Evolutionary conservation across 2,113 vertebrate species (phyloP).

Genomic region (Cyanoramphus novaezelandiae): DNA sequence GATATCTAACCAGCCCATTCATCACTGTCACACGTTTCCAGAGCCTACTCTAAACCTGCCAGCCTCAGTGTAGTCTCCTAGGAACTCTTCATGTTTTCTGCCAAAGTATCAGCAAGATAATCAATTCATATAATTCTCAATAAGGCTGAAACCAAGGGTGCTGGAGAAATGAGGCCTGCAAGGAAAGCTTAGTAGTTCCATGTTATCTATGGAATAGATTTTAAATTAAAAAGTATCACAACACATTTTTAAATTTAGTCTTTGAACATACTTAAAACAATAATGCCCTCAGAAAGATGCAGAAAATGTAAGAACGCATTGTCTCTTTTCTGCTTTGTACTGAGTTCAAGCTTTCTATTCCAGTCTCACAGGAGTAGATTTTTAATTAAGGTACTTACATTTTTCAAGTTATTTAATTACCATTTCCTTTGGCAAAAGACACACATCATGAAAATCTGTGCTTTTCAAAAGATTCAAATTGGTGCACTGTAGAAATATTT

Average conservation of each 20-base stretch:
- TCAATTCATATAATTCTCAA: not conserved
- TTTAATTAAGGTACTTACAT: not conserved
- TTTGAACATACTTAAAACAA: not conserved
- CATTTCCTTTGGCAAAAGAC: not conserved
- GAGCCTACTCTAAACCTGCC: not conserved
- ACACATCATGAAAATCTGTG: accelerated
- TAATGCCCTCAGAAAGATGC: not conserved
- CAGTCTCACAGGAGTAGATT: not conserved
- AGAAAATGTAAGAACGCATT: not conserved
- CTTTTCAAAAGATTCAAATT: not conserved
- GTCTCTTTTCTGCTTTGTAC: not conserved
- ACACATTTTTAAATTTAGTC: not conserved
- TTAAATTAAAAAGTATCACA: not conserved
- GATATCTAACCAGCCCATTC: not conserved
- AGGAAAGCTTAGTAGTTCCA: not conserved
- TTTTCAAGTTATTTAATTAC: not conserved
- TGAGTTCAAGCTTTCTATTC: not conserved
- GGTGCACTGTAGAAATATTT: not conserved
- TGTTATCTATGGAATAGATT: not conserved
- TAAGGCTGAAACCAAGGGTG: not conserved
- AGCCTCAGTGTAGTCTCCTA: not conserved
- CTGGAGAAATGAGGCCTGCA: not conserved
- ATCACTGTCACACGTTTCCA: not conserved
- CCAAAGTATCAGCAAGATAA: not conserved
- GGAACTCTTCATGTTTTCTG: not conserved